A percentile compares a stretch with the other conserved stretches of the same genome.
Conservation (phyloP, 2,888 invertebrate genomes). For the Diachrysia chrysitis region DNA sequence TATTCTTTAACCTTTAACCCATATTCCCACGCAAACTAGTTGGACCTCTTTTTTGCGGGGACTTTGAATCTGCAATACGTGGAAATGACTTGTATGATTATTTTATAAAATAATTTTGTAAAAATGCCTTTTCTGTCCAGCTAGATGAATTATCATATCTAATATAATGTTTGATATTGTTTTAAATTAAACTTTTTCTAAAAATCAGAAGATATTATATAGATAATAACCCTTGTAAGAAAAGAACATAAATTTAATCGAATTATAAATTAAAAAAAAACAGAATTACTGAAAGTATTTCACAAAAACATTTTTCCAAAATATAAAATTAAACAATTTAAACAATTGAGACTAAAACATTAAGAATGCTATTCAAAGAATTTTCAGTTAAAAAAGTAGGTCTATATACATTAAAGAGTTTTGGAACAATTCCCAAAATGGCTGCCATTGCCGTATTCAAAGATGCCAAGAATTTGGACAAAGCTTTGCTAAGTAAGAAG, state of each 20-base stretch:
- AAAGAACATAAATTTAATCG: no score
- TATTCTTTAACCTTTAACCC: background rate
- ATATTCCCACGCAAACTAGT: background rate
- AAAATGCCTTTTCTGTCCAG: background rate
- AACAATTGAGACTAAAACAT: background rate
- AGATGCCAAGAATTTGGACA: constrained; percentile 77
- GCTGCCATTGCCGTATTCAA: constrained; percentile 53
- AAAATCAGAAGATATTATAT: no score
- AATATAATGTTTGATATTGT: no score
- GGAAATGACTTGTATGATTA: background rate
- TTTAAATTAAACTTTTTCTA: no score
- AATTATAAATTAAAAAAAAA: background rate
- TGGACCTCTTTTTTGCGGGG: background rate
- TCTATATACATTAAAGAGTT: constrained; percentile 36
- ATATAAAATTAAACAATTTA: background rate
- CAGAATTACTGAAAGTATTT: background rate
- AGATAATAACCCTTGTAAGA: no score
- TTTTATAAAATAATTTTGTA: background rate
- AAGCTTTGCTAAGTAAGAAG: constrained; percentile 60
- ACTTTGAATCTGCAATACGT: background rate
- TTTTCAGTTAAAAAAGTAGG: constrained; percentile 19
- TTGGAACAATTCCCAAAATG: constrained; percentile 65
- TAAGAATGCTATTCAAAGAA: constrained; percentile 10
- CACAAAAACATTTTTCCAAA: background rate
- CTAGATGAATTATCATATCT: background rate